A percentile compares a stretch with the other conserved stretches of the same genome.
phyloP scores from a whole-genome alignment of 2,797 vertebrate species.

The Anguilla obscura region DNA sequence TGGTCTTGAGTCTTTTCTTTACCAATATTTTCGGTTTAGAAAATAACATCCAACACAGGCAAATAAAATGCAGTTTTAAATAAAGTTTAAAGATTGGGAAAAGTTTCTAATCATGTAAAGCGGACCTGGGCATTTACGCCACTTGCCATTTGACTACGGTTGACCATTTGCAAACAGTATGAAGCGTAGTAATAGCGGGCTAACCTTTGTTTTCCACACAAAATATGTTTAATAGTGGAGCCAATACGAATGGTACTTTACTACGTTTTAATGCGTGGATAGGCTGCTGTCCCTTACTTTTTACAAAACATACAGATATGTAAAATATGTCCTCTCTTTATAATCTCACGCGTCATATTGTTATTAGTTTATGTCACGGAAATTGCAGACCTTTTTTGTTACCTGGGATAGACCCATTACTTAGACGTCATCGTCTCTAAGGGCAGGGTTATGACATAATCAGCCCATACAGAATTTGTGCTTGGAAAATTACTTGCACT shows the following conservation, averaged over 20 bases:
- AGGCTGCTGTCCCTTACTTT: background rate
- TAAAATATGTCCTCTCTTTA: slow-evolving; percentile 3
- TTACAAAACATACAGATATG: background rate
- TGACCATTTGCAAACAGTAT: background rate
- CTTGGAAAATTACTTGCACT: background rate
- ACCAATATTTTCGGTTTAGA: slow-evolving; percentile 6
- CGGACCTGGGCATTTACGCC: background rate
- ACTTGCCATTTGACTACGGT: background rate
- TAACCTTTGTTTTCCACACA: background rate
- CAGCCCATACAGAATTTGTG: background rate
- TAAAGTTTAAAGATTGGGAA: background rate
- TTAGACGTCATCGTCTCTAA: background rate
- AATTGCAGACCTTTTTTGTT: background rate
- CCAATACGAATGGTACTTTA: background rate
- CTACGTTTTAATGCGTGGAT: background rate
- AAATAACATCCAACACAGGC: background rate
- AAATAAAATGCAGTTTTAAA: background rate
- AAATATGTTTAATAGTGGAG: background rate
- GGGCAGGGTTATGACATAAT: background rate
- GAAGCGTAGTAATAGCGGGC: background rate
- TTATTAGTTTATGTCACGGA: background rate
- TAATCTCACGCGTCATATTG: background rate
- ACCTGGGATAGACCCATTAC: background rate
- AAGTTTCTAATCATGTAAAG: background rate
- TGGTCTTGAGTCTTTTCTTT: slow-evolving; percentile 26